phyloP scores from a whole-genome alignment of 2,797 vertebrate genomes.

The Sphaeramia orbicularis region DNA sequence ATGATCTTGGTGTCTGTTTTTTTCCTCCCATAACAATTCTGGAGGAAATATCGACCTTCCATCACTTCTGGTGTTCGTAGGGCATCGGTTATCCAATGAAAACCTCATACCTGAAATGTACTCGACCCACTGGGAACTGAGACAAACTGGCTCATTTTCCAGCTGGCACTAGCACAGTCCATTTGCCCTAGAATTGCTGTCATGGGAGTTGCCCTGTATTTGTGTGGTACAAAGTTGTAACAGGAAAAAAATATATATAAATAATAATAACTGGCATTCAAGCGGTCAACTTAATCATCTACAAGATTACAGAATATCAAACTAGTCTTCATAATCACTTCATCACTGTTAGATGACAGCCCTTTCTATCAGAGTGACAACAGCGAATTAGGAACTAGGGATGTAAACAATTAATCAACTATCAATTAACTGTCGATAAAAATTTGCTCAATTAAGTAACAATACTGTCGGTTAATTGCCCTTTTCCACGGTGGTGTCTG shows the following conservation, averaged over 20 bases:
- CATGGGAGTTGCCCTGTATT: background rate
- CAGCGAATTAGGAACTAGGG: background rate
- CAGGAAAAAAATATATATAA: too few relatives aligned
- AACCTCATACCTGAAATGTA: background rate
- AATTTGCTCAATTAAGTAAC: too few relatives aligned
- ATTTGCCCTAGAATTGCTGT: conserved; percentile 7
- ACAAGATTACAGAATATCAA: background rate
- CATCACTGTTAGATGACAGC: background rate
- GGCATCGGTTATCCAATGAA: background rate
- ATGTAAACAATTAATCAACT: too few relatives aligned
- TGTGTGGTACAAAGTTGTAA: background rate
- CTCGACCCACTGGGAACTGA: conserved; percentile 13
- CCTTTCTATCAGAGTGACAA: background rate
- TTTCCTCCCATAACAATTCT: conserved; percentile 25
- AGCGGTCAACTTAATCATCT: background rate
- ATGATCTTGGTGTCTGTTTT: conserved; percentile 30
- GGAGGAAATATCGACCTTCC: conserved; percentile 16
- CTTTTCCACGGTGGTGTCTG: too few relatives aligned
- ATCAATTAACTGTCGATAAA: too few relatives aligned
- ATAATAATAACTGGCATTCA: background rate
- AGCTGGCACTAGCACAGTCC: conserved; percentile 1
- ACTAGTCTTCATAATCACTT: background rate
- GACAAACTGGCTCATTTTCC: conserved; percentile 32
- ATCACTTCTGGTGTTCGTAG: conserved; percentile 2
- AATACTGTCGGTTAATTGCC: too few relatives aligned